phyloP scores from a whole-genome alignment of 64 coral and sea anemone species.

The Acropora yongei region DNA sequence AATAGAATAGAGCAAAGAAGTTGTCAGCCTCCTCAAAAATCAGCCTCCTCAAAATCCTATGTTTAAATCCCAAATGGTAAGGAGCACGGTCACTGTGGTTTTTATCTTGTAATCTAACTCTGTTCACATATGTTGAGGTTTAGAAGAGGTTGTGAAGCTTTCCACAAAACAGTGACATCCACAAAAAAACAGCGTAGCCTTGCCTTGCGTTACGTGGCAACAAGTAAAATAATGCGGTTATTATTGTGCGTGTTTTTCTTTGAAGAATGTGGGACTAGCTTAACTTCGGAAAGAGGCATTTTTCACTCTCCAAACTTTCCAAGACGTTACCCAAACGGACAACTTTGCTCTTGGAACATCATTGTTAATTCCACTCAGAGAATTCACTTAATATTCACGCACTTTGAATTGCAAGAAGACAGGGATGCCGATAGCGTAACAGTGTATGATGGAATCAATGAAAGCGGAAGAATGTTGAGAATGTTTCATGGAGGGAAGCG shows the following conservation, averaged over 20 bases:
- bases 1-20: too few species aligned
- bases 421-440: slow-evolving; percentile 21
- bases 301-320: slow-evolving; percentile 77
- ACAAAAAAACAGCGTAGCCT: neutral
- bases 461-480: slow-evolving; percentile 11
- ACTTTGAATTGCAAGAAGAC: slow-evolving; percentile 37
- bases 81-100: too few species aligned
- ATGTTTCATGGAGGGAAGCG: neutral
- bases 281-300: slow-evolving; percentile 30
- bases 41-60: too few species aligned
- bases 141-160: too few species aligned
- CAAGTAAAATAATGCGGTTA: neutral
- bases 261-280: slow-evolving; percentile 68
- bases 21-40: too few species aligned
- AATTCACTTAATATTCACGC: slow-evolving; percentile 55
- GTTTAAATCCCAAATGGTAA: too few species aligned
- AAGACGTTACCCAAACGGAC: slow-evolving; percentile 55
- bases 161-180: too few species aligned
- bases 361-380: neutral
- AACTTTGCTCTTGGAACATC: slow-evolving; percentile 82
- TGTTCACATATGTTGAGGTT: too few species aligned
- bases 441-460: slow-evolving; percentile 55
- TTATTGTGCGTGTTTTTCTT: neutral
- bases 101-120: too few species aligned
- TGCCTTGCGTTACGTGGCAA: too few species aligned